Conservation (phyloP, 2,888 invertebrate species). For the Drosophila recens region DNA sequence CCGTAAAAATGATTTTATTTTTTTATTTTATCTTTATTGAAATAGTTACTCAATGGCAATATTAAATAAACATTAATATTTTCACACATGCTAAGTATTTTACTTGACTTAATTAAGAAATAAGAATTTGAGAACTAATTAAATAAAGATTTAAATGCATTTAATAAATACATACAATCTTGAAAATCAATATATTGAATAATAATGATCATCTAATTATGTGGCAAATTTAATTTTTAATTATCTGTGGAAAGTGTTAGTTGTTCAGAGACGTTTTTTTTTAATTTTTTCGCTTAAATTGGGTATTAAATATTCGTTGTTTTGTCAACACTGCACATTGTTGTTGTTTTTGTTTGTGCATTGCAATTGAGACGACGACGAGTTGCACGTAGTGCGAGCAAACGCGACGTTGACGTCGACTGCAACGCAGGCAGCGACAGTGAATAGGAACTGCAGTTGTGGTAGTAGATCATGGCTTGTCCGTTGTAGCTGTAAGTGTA, state of each 20-base stretch:
- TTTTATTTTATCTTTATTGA: too few relatives aligned
- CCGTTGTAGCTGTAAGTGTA: constrained; percentile 50
- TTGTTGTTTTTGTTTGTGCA: constrained; percentile 42
- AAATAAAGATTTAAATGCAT: too few relatives aligned
- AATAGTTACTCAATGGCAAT: too few relatives aligned
- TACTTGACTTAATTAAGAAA: too few relatives aligned
- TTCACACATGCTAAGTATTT: too few relatives aligned
- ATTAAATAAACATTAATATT: too few relatives aligned
- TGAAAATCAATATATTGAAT: not conserved
- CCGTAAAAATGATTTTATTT: too few relatives aligned
- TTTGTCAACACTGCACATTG: not conserved
- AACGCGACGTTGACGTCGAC: constrained; percentile 20
- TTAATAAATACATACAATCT: too few relatives aligned
- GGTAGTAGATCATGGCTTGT: constrained; percentile 80
- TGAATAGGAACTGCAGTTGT: constrained; percentile 47
- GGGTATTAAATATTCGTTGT: constrained; percentile 19
- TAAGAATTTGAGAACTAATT: too few relatives aligned
- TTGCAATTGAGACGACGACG: constrained; percentile 49
- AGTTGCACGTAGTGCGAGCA: constrained; percentile 27
- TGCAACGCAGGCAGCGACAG: constrained; percentile 14
- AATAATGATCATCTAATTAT: too few relatives aligned
- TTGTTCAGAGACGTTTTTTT: not conserved
- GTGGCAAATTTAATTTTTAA: not conserved
- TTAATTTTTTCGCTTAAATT: not conserved
- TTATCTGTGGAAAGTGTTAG: not conserved